Base-by-base conservation (phyloP, 1,140 invertebrate species). In the Drosophila repletoides region DNA sequence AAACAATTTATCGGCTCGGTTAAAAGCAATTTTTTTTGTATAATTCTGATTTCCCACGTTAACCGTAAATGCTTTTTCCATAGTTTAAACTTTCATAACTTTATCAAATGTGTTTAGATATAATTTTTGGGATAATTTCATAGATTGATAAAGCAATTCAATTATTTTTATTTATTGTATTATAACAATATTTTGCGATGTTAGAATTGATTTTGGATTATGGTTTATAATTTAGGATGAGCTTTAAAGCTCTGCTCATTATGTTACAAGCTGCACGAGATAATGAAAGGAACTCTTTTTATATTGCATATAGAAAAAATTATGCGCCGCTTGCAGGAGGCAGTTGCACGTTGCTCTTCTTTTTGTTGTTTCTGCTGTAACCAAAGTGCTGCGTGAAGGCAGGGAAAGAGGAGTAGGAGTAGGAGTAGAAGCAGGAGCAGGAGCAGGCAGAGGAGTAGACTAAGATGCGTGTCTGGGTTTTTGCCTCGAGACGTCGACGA, bases 401-500 rank as follows among this genome's bases (percentile, higher is more conserved):
- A 28, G 26, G 12, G 45, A 19, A 45, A 26, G 12, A 34, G 53
- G 21, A 14, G 24, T 21, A 48, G 40, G 28, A 21, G 45, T 7
- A 33, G 38, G 24, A 19, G 5, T 24, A 34, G 29, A 4, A n/a
- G n/a, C n/a, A n/a, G n/a, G n/a, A 45, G 21, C 12, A 33, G 43
- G 14, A 14, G 36, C 21, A 56, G 29, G 19, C 26, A 15, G 5
- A 33, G 29, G 12, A 19, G 5, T 24, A 34, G 29, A 4, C 3
- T 33, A 58, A 70, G 43, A 70, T 81, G 64, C 60, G 60, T 66
- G 74, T 83, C 64, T 77, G 69, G 43, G 31, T 43, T 38, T 68
- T 49, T 60, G 60, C 24, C 64, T 66, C 60, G 68, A 58, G 28
- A 24, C 34, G 19, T 9, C 31, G 17, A 36, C 5, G 14, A 15